Conservation (phyloP, 2,113 vertebrate species). For the Cyanoderma ruficeps region DNA sequence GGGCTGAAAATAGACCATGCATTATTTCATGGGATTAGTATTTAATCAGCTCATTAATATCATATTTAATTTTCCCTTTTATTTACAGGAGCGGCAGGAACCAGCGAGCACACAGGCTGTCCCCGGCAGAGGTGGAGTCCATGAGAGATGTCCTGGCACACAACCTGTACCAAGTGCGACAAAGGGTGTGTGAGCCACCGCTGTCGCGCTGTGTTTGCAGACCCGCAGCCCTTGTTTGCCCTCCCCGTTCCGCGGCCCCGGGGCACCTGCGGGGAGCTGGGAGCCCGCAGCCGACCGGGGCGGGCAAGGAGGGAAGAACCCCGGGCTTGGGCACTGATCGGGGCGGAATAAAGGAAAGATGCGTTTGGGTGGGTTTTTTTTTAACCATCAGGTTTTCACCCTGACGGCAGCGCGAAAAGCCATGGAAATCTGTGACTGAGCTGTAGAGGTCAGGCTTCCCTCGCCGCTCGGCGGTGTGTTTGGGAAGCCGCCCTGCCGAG, state of each 20-base stretch:
- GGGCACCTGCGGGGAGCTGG: not conserved
- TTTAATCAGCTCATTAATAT: not conserved
- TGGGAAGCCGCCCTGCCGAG: too few species aligned
- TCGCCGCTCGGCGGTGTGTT: not conserved
- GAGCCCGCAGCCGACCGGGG: rapidly evolving
- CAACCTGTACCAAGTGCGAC: conserved; percentile 91
- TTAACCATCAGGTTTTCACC: not conserved
- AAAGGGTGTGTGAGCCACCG: conserved; percentile 75
- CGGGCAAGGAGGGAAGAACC: not conserved
- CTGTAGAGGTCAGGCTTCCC: conserved; percentile 72
- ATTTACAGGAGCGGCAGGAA: conserved; percentile 66
- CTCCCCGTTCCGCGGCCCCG: not conserved
- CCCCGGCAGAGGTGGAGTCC: conserved; percentile 79
- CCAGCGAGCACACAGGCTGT: conserved; percentile 65
- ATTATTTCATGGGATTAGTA: not conserved
- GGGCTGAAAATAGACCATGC: not conserved
- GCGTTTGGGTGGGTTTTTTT: too few species aligned
- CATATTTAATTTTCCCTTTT: not conserved
- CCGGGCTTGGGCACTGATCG: rapidly evolving
- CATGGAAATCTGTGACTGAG: not conserved
- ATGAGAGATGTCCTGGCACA: conserved; percentile 87
- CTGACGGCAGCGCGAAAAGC: not conserved
- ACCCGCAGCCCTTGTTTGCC: not conserved
- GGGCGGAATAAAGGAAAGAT: not conserved
- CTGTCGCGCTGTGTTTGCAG: not conserved